These are phyloP conservation scores for Syngnathus rostellatus DNA, from an alignment of 2,797 vertebrate species.

Conservation along the genomic window DNA sequence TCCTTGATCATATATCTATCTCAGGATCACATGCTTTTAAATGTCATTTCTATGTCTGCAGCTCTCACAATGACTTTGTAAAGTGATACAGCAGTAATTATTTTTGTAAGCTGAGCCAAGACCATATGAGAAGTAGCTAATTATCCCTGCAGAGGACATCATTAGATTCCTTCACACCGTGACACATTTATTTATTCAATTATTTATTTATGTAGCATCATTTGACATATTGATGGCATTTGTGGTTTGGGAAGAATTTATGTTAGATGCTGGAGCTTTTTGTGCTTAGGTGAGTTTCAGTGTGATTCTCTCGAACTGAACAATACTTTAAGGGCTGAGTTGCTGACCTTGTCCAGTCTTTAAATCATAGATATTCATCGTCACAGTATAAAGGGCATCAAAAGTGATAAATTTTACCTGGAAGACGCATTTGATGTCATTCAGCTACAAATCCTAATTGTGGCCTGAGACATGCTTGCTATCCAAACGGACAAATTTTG, in stretches of 20 bases:
- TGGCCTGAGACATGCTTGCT: no score
- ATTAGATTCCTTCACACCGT: not conserved
- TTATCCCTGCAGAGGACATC: slow-evolving; percentile 13
- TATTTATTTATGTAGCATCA: not conserved
- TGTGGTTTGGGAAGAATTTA: slow-evolving; percentile 32
- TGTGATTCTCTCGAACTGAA: not conserved
- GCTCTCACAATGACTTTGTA: slow-evolving; percentile 21
- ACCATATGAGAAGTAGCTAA: slow-evolving; percentile 15
- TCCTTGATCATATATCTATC: slow-evolving; percentile 42
- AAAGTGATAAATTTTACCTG: no score
- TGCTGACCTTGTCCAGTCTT: slow-evolving; percentile 27
- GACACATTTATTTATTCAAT: not conserved
- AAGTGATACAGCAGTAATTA: slow-evolving; percentile 18
- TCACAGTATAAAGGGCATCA: no score
- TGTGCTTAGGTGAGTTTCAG: not conserved
- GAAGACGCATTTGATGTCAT: no score
- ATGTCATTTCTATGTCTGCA: slow-evolving; percentile 24
- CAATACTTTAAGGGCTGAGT: not conserved
- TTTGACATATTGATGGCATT: slow-evolving; percentile 2
- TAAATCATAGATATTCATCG: slow-evolving; percentile 11
- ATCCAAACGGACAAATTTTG: no score
- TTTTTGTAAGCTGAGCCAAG: slow-evolving; percentile 30
- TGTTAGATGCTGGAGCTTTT: not conserved
- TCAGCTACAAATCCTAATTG: no score
- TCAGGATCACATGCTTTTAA: slow-evolving; percentile 25